Conservation (phyloP, 2,888 invertebrate species). For the Ernsta delagoae region DNA sequence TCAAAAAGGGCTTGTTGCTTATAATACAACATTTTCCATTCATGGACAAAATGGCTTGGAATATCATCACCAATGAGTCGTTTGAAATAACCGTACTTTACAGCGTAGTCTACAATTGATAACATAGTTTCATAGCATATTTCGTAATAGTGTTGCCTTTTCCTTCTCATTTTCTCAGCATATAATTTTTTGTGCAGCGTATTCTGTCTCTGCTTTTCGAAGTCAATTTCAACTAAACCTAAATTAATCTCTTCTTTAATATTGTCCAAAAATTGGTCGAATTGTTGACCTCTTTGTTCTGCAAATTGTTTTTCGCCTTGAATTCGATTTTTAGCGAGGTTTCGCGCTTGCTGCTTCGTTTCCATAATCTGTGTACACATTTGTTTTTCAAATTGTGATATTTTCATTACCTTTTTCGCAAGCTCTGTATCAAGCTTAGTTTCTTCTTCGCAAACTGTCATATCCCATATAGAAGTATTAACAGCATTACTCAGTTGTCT, state of each 20-base stretch:
- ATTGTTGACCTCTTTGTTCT: conserved; percentile 77
- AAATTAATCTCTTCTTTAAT: conserved; percentile 74
- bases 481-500: conserved; percentile 78
- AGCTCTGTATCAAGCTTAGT: conserved; percentile 77
- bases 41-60: conserved; percentile 75
- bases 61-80: conserved; percentile 69
- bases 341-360: conserved; percentile 84
- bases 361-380: conserved; percentile 87
- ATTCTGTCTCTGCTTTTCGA: conserved; percentile 78
- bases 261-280: conserved; percentile 73
- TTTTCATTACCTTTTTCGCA: conserved; percentile 83
- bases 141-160: conserved; percentile 73
- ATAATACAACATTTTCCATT: conserved; percentile 85
- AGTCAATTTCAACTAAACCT: conserved; percentile 76
- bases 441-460: conserved; percentile 80
- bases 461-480: conserved; percentile 80
- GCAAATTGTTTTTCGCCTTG: conserved; percentile 78
- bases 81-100: conserved; percentile 80
- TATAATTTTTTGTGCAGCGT: conserved; percentile 83
- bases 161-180: conserved; percentile 79
- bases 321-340: conserved; percentile 81
- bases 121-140: conserved; percentile 81
- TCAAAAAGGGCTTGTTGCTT: conserved; percentile 84
- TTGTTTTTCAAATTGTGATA: conserved; percentile 87
- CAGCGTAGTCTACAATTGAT: conserved; percentile 83